Evolutionary conservation across 2,797 vertebrate species (phyloP), one percentile per base, ranked within the genome.

Genomic region (Neopelma chrysocephalum): DNA sequence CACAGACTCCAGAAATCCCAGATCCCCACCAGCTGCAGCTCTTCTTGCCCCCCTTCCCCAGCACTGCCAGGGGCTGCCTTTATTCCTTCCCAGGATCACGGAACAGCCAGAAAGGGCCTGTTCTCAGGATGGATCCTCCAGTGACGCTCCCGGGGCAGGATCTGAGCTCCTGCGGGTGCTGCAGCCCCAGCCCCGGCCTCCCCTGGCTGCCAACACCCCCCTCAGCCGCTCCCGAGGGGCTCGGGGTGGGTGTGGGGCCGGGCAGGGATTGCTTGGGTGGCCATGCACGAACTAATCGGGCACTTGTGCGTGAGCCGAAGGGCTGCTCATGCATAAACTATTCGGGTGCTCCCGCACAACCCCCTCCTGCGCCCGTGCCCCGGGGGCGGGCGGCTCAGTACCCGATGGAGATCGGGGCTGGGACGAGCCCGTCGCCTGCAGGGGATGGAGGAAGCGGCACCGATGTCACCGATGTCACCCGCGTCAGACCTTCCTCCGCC

Each of bases 331-430:
- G 89, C 89, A 16, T 45, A 29, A 87, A 56, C 18, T 1, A 27
- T 31, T 3, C 1, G 12, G 71, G 66, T 38, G 6, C 58, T 62
- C 62, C 77, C 0, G 3, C 82, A n/a, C 17, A 1, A 4, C 43
- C 29, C 8, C 3, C 21, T 14, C 29, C 34, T 5, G 26, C 2
- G 3, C 60, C 65, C 14, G 2, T 8, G 50, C 27, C 43, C 43
- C 3, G 3, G 10, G 88, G n/a, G 17, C 0, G 3, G 10, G 8
- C 0, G 5, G 34, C 31, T 36, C 60, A 1, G 60, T 3, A 23
- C 65, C 80, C 19, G 1, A 1, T 2, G 60, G 51, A 53, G 29
- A 53, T 29, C 16, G 27, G 51, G 51, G 31, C 29, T 19, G 51
- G 65, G 60, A 31, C 1, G 36, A 22, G 45, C 4, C 58, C 0